Evolutionary conservation across 23 tunicate genomes (phyloP), one percentile per base, ranked within the genome.

Genomic region (Oikopleura vanhoeffeni): DNA sequence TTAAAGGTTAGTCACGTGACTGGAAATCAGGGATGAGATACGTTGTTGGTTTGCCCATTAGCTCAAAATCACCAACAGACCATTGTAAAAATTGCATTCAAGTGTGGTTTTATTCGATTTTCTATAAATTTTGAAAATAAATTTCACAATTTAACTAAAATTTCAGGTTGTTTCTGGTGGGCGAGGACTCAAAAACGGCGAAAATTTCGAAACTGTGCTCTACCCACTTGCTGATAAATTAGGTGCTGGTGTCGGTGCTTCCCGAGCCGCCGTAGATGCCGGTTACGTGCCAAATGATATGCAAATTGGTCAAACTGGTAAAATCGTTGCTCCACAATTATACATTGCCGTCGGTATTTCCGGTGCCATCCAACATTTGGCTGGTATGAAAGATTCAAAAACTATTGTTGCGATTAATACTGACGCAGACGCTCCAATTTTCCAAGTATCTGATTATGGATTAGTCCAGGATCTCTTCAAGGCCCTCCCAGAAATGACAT

Each of bases 291-390:
- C 99, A 18, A 95, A 95, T 41, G 99, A 95, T 83, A 95, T 95
- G 99, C 99, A 95, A 88, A 92, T 95, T 64, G 99, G 99, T 1
- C 99, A 95, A 67, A 95, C 99, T 40, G 99, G 99, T 60, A 95
- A 95, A 84, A 95, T 95, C 57, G 99, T 95, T 1, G 99, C 99
- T 32, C 99, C 99, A 57, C 96, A 71, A 34, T 34, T 71, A 2
- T 71, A 71, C 35, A 71, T 71, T 71, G 79, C 79, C 33, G 79
- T 34, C 79, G 79, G 79, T 34, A 71, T 71, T 71, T 71, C 79
- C 3, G 79, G 79, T 32, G 79, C 79, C 33, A 71, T 71, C 30
- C 79, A 71, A 34, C 99, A 95, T 85, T 75, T 95, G 34, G 99
- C 99, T 76, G 99, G 99, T 28, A 95, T 95, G 99, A 95, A 95